Percentiles rank a stretch among this genome's conserved stretches.
Evolutionary conservation across 2,888 invertebrate species (phyloP).

Genomic region (Eudemis profundana): DNA sequence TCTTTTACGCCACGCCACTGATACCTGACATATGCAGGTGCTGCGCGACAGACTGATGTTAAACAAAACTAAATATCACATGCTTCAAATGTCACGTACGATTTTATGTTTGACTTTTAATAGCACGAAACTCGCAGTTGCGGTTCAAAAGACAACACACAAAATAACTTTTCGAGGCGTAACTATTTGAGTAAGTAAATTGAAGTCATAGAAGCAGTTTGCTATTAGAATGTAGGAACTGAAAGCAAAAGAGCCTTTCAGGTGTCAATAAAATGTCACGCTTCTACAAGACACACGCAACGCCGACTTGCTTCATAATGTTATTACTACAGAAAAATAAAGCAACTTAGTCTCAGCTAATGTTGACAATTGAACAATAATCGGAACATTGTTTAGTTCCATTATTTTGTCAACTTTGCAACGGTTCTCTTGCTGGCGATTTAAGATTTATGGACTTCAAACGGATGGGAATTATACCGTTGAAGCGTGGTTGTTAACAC

Average conservation of each 20-base stretch:
- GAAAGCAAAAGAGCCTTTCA: conserved; percentile 1
- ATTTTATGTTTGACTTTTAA: not conserved
- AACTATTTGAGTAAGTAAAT: too few relatives aligned
- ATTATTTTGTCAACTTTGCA: conserved; percentile 72
- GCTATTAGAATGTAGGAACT: too few relatives aligned
- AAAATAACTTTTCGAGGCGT: not conserved
- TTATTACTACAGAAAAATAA: conserved; percentile 50
- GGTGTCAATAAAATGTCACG: not conserved
- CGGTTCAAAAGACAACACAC: not conserved
- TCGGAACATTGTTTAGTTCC: conserved; percentile 65
- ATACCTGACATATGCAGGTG: not conserved
- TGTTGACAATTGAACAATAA: conserved; percentile 63
- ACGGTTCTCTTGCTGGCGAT: conserved; percentile 69
- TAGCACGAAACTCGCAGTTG: not conserved
- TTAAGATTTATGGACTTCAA: conserved; percentile 68
- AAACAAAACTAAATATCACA: not conserved
- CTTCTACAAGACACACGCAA: conserved; percentile 3
- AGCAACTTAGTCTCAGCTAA: conserved; percentile 59
- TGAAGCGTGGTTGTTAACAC: conserved; percentile 47
- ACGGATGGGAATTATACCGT: conserved; percentile 54
- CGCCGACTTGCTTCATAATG: conserved; percentile 30
- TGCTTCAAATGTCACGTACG: not conserved
- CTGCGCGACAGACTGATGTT: not conserved
- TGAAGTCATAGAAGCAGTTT: not conserved
- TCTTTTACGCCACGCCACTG: too few relatives aligned